These are phyloP conservation scores for Prionace glauca DNA, from an alignment of 2,797 vertebrate species.

Conservation along the genomic window DNA sequence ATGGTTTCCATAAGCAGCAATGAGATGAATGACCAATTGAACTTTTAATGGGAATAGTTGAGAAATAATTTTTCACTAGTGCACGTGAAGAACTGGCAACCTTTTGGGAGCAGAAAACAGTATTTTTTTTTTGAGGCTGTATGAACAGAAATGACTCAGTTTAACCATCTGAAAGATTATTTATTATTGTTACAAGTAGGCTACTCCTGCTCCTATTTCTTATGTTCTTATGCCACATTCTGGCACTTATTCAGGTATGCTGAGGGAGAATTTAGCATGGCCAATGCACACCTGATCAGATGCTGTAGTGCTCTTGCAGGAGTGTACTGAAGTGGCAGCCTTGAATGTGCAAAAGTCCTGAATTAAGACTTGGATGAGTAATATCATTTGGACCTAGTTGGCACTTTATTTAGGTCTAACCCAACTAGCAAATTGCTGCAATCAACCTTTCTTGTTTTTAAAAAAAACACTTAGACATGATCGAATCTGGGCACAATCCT, in stretches of 20 bases:
- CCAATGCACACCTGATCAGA: too few species aligned
- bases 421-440: neutral
- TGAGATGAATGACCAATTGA: neutral
- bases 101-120: neutral
- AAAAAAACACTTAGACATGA: too few species aligned
- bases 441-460: neutral
- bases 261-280: too few species aligned
- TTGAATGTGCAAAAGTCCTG: too few species aligned
- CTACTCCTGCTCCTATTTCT: too few species aligned
- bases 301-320: too few species aligned
- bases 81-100: neutral
- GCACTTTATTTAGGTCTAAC: neutral
- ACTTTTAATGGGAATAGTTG: neutral
- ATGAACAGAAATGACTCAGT: neutral
- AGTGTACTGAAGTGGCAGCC: too few species aligned
- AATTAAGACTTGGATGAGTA: too few species aligned
- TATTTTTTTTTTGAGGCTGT: neutral
- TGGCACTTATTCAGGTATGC: too few species aligned
- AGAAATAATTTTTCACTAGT: neutral
- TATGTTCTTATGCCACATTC: too few species aligned
- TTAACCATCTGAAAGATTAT: neutral
- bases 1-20: neutral
- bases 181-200: too few species aligned
- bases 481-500: neutral
- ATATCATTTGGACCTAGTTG: neutral